Percentiles rank a stretch among this genome's conserved stretches.
Evolutionary conservation across 64 coral and sea anemone species (phyloP).

Genomic region (Pocillopora damicornis): DNA sequence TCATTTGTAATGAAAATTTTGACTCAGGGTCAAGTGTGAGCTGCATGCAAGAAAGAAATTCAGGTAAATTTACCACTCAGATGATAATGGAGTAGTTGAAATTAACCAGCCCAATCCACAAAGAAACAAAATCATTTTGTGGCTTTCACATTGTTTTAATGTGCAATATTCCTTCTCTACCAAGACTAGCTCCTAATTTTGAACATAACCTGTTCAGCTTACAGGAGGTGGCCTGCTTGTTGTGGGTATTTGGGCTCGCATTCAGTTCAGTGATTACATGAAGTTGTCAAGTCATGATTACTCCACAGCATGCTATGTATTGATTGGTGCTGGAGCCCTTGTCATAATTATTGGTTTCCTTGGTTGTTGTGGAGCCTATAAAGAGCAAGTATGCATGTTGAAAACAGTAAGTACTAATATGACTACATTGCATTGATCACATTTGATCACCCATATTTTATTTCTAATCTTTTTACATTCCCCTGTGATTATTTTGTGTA

Average conservation of each 20-base stretch:
- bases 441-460: not conserved
- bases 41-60: too few relatives aligned
- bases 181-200: not conserved
- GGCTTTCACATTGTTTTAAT: too few relatives aligned
- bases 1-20: too few relatives aligned
- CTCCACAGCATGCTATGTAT: slow-evolving; percentile 70
- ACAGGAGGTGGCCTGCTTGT: slow-evolving; percentile 81
- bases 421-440: not conserved
- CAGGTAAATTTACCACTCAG: too few relatives aligned
- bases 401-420: slow-evolving; percentile 64
- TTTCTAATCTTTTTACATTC: too few relatives aligned
- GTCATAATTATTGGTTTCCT: slow-evolving; percentile 83
- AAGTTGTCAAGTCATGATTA: slow-evolving; percentile 83
- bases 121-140: too few relatives aligned
- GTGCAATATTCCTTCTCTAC: too few relatives aligned
- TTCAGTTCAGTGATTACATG: slow-evolving; percentile 77
- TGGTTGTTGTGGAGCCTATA: slow-evolving; percentile 96
- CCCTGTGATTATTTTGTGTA: too few relatives aligned
- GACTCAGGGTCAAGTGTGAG: too few relatives aligned
- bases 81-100: too few relatives aligned
- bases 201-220: slow-evolving; percentile 45
- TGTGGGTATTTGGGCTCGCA: slow-evolving; percentile 87
- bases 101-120: too few relatives aligned
- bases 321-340: slow-evolving; percentile 80
- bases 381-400: slow-evolving; percentile 75